A percentile compares a stretch with the other conserved stretches of the same genome.
phyloP scores from a whole-genome alignment of 2,888 invertebrate species.

The Drosophila leonis region DNA sequence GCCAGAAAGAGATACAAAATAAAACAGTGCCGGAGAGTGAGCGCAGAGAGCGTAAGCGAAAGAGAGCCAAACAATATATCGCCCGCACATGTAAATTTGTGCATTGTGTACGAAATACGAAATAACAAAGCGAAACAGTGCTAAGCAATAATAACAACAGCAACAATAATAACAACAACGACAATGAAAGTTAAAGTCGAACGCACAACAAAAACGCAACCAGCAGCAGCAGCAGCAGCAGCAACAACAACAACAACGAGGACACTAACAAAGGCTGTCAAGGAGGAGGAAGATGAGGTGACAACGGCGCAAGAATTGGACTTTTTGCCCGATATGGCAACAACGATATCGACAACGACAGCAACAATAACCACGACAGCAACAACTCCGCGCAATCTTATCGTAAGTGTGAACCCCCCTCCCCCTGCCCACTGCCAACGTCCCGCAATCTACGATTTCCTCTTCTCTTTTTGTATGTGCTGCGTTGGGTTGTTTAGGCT shows the following conservation, averaged over 20 bases:
- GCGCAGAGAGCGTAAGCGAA: slow-evolving; percentile 22
- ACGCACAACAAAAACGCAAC: slow-evolving; percentile 55
- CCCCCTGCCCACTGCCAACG: slow-evolving; percentile 6
- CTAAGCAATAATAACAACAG: slow-evolving; percentile 21
- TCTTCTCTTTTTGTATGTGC: slow-evolving; percentile 16
- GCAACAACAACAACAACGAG: slow-evolving; percentile 30
- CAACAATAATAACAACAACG: slow-evolving; percentile 43
- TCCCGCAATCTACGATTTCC: background rate
- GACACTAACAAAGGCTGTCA: slow-evolving; percentile 22
- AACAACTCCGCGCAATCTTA: slow-evolving; percentile 80
- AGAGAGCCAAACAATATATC: slow-evolving; percentile 41
- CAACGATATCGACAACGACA: slow-evolving; percentile 72
- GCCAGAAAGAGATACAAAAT: slow-evolving; percentile 24
- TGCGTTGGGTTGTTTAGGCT: background rate
- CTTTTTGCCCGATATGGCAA: slow-evolving; percentile 79
- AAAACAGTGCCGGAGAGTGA: slow-evolving; percentile 17
- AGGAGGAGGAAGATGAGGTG: slow-evolving; percentile 48
- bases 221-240: too few relatives aligned
- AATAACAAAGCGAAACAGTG: slow-evolving; percentile 38
- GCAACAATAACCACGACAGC: slow-evolving; percentile 63
- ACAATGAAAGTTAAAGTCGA: slow-evolving; percentile 83
- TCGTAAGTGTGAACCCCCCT: slow-evolving; percentile 75
- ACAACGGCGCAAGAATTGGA: slow-evolving; percentile 66
- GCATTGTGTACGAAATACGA: slow-evolving; percentile 61
- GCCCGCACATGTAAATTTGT: slow-evolving; percentile 66